These are phyloP conservation scores for Sebastes nivosus DNA, from an alignment of 2,797 vertebrate genomes.

Conservation along the genomic window DNA sequence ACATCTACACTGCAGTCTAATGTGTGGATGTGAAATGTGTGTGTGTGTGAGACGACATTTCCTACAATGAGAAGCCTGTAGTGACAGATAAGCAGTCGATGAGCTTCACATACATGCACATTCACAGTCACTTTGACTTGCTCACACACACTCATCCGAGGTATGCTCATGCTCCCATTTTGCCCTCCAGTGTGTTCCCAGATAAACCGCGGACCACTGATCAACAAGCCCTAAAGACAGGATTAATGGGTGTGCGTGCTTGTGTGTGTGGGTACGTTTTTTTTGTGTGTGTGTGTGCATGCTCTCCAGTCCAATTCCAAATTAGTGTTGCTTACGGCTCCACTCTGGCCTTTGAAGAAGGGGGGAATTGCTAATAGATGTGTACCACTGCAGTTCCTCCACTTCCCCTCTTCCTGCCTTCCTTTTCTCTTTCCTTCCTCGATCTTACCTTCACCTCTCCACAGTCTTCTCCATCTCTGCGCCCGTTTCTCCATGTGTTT, in stretches of 20 bases:
- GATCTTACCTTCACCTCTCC: neutral
- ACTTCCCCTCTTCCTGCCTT: neutral
- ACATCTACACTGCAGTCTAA: conserved; percentile 21
- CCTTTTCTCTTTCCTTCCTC: neutral
- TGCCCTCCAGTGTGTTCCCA: conserved; percentile 33
- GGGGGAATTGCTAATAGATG: conserved; percentile 70
- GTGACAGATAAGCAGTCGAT: neutral
- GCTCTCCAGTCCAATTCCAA: conserved; percentile 38
- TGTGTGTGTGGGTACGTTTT: neutral
- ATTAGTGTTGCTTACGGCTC: conserved; percentile 63
- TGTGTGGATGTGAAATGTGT: conserved; percentile 7
- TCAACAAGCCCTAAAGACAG: conserved; percentile 57
- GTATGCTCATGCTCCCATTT: conserved; percentile 1
- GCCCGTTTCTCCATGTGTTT: neutral
- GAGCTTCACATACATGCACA: neutral
- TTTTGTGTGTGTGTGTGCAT: neutral
- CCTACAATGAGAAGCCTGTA: neutral
- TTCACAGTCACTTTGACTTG: neutral
- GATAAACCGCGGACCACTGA: conserved; percentile 45
- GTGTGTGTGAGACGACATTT: neutral
- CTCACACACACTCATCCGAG: neutral
- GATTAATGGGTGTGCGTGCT: conserved; percentile 12
- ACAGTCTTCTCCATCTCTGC: neutral
- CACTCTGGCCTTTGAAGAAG: conserved; percentile 73
- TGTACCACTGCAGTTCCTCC: conserved; percentile 36